These are phyloP conservation scores for Lacerta viridis DNA, from an alignment of 2,797 vertebrate genomes.

Conservation along the genomic window DNA sequence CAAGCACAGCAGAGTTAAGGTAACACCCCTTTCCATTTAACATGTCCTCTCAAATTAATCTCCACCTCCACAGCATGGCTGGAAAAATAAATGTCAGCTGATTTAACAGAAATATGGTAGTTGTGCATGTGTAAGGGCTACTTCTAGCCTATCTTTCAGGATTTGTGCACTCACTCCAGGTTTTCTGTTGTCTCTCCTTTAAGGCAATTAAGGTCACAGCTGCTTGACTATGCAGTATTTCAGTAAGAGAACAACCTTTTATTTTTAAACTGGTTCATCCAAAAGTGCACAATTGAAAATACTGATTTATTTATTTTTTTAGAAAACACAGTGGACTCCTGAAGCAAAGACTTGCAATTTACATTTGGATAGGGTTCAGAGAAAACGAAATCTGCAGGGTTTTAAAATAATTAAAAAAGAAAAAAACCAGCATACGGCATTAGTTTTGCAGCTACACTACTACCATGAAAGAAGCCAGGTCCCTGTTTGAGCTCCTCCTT, in stretches of 20 bases:
- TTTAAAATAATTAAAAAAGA: neutral
- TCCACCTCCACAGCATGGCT: neutral
- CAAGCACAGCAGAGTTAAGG: neutral
- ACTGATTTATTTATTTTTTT: too few species aligned
- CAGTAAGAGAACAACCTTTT: constrained; percentile 65
- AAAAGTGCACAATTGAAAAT: constrained; percentile 53
- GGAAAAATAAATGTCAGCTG: neutral
- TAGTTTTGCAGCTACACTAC: neutral
- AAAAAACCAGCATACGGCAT: neutral
- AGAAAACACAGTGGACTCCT: neutral
- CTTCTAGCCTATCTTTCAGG: neutral
- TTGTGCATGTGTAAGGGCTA: neutral
- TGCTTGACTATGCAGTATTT: constrained; percentile 52
- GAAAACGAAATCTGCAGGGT: neutral
- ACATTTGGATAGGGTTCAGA: neutral
- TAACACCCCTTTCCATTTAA: constrained; percentile 11
- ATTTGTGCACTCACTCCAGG: constrained; percentile 38
- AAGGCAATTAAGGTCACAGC: constrained; percentile 56
- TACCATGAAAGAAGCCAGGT: neutral
- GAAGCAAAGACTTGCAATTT: constrained; percentile 4
- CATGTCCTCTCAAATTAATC: constrained; percentile 31
- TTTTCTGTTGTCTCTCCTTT: constrained; percentile 50
- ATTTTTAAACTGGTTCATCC: constrained; percentile 70
- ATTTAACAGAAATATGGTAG: constrained; percentile 2
- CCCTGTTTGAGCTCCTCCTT: too few species aligned